Conservation (phyloP, 2,113 vertebrate genomes). For the Pitta sordida region DNA sequence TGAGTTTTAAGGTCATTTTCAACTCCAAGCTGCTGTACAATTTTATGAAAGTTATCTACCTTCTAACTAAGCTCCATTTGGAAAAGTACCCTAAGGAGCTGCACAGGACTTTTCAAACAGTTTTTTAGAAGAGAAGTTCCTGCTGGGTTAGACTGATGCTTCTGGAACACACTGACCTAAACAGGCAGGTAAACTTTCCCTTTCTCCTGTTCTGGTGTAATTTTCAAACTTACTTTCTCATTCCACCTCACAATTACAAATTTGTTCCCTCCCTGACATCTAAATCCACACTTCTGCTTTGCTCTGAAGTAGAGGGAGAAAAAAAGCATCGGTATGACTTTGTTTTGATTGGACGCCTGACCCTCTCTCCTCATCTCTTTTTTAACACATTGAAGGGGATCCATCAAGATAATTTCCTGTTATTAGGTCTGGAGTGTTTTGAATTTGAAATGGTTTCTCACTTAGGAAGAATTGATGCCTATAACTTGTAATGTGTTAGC, state of each 20-base stretch:
- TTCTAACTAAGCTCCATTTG: not conserved
- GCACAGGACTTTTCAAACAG: not conserved
- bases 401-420: conserved; percentile 76
- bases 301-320: conserved; percentile 7
- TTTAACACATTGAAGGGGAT: conserved; percentile 60
- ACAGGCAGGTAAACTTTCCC: not conserved
- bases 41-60: not conserved
- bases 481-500: conserved; percentile 70
- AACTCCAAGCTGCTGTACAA: not conserved
- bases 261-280: conserved; percentile 8
- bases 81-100: not conserved
- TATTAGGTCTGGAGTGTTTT: conserved; percentile 78
- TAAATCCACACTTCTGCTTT: conserved; percentile 14
- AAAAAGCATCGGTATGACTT: conserved; percentile 24
- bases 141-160: not conserved
- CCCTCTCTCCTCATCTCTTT: conserved; percentile 47
- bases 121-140: not conserved
- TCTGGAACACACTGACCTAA: not conserved
- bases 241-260: not conserved
- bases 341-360: conserved; percentile 54
- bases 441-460: conserved; percentile 79
- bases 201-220: not conserved
- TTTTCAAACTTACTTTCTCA: not conserved
- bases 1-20: not conserved
- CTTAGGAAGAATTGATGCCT: conserved; percentile 76